Base-by-base conservation (phyloP, 1,140 invertebrate species). In the Leptopilina boulardi region DNA sequence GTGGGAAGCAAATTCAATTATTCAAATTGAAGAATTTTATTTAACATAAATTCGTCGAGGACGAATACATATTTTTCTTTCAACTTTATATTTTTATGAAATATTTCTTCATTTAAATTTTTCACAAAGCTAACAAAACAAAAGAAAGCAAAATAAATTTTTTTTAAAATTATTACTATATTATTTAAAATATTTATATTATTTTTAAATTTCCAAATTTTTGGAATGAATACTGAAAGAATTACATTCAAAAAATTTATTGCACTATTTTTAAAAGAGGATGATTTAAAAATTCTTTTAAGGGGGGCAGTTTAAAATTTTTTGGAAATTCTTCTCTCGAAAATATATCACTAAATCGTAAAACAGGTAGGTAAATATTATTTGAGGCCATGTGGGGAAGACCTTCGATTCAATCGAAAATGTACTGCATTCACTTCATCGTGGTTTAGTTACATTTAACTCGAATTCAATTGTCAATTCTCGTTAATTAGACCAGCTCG, bases 331-430 rank as follows among this genome's bases (percentile, higher is more conserved):
- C 23, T 26, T n/a, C 11, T 13, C 54, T 30, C 11, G 26, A 13
- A 66, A n/a, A 30, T 18, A 54, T 5, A 34, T 30, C 23, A 66
- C 11, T 66, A 13, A 66, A 66, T 66, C 56, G 56, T 30, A 30
- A 66, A 66, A 66, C 21, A 30, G 56, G 26, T 66, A 34, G 56
- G 23, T 66, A 66, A 66, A 66, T 66, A 66, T 66, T 66, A 66
- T 66, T 30, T 51, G 47, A 30, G 56, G 15, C 56, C 23, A 30
- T 30, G 21, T 30, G 56, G 26, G 26, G 56, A 66, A 66, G 23
- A 66, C 56, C 23, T 30, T 66, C 23, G 11, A 30, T 66, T 66
- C 23, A 66, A 30, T 66, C 26, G 56, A 34, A 66, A 66, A 30
- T 66, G 47, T 18, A 51, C 21, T 59, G 19, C 5, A 56, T 56